A percentile compares a stretch with the other conserved stretches of the same genome.
Conservation (phyloP, 1,140 invertebrate genomes). For the Macrobrachium rosenbergii region DNA sequence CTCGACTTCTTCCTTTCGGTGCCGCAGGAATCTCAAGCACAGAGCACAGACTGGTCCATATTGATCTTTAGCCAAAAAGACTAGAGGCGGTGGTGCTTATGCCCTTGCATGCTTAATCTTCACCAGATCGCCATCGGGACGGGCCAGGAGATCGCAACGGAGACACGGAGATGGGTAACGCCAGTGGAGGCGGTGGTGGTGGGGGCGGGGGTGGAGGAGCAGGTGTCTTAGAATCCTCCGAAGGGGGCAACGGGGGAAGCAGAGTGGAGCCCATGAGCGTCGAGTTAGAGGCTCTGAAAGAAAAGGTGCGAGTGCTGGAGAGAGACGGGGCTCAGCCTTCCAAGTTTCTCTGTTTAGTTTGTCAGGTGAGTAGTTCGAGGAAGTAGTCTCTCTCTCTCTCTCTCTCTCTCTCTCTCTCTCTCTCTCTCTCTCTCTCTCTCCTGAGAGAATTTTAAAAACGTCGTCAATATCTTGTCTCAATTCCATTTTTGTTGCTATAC, state of each 20-base stretch:
- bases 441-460: too few relatives aligned
- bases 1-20: too few relatives aligned
- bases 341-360: constrained; percentile 62
- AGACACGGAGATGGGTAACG: constrained; percentile 52
- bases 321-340: constrained; percentile 70
- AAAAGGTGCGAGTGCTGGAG: constrained; percentile 80
- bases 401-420: not conserved
- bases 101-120: not conserved
- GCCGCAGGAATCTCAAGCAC: too few relatives aligned
- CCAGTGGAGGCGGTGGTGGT: constrained; percentile 33
- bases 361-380: constrained; percentile 46
- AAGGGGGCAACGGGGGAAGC: constrained; percentile 16
- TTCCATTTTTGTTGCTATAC: not conserved
- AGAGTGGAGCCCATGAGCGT: constrained; percentile 53
- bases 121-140: constrained; percentile 30
- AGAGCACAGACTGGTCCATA: too few relatives aligned
- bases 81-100: too few relatives aligned
- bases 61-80: too few relatives aligned
- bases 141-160: constrained; percentile 18
- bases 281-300: constrained; percentile 79
- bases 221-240: constrained; percentile 66
- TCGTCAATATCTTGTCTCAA: not conserved
- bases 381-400: too few relatives aligned
- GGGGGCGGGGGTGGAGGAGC: constrained; percentile 31
- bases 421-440: too few relatives aligned